Evolutionary conservation across 2,113 vertebrate genomes (phyloP).

Genomic region (Peromyscus polionotus): DNA sequence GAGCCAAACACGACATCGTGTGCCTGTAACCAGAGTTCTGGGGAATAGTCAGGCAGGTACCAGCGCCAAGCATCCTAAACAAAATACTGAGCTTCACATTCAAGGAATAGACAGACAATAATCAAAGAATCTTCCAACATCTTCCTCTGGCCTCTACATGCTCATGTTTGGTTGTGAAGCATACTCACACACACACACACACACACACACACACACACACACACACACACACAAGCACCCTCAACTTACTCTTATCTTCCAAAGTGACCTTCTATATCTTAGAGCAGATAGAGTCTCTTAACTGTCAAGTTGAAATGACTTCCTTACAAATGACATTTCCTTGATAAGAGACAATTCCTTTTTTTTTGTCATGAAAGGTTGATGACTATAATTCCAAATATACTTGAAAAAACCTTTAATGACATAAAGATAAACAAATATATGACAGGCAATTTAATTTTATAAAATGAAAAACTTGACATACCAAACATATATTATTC

Average conservation of each 20-base stretch:
- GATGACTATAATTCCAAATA: constrained; percentile 44
- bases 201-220: background rate
- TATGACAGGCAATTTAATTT: constrained; percentile 65
- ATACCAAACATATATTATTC: constrained; percentile 64
- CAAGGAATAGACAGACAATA: background rate
- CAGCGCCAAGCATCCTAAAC: background rate
- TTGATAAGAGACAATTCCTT: constrained; percentile 43
- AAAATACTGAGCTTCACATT: background rate
- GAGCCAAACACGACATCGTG: background rate
- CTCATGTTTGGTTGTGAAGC: background rate
- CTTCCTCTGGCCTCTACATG: background rate
- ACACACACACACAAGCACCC: background rate
- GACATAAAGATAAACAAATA: constrained; percentile 62
- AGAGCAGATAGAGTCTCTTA: background rate
- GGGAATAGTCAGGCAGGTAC: background rate
- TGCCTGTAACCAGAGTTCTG: background rate
- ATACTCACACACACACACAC: background rate
- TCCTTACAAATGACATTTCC: constrained; percentile 13
- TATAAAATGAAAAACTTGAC: constrained; percentile 66
- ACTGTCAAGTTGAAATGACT: constrained; percentile 35
- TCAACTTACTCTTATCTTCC: background rate
- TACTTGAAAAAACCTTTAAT: constrained; percentile 58
- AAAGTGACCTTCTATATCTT: constrained; percentile 11
- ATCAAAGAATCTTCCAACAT: background rate
- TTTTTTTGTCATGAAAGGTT: constrained; percentile 51